Base-by-base conservation (phyloP, 2,113 vertebrate genomes). In the Rhinichthys klamathensis region DNA sequence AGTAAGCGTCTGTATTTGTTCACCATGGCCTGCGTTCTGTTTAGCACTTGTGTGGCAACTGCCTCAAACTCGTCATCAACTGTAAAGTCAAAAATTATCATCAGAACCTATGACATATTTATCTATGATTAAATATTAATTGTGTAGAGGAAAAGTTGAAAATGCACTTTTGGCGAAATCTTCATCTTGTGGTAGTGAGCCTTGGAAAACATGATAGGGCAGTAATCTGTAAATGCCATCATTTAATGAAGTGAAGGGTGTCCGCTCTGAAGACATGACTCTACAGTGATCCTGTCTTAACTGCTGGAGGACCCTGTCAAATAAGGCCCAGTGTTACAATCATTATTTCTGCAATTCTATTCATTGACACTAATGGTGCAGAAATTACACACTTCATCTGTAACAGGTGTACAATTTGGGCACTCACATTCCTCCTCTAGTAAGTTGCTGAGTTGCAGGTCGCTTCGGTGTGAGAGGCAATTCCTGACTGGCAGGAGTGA, bases 1-100 rank as follows among this genome's bases (percentile, higher is more conserved):
- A 99, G 96, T 78, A 99, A 94, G 80, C 95, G 96, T 89, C 97
- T 96, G 91, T 99, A 99, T 90, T 99, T 99, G 95, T 97, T 98
- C 25, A 99, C 95, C 98, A 99, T 99, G 86, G 95, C 93, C 86
- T 98, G 96, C 0, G 97, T 99, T 92, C 95, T 97, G 90, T 95
- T 97, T 84, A 99, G 91, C 89, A 99, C 96, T 76, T 99, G 97
- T 35, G 96, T 94, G 73, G 98, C 96, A 86, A 96, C 96, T 35
- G 91, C 92, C 90, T 99, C 97, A 93, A 99, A 99, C 91, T 99
- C 97, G 89, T 89, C 88, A 75, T 89, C 88, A 54, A 89, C 88
- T 89, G 74, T 12, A 75, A 32, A 80, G n/a, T 84, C 6, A 81
- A 38, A 88, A 49, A 65, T 15, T 4, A 8, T 21, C 3, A 58